phyloP scores from a whole-genome alignment of 1,140 invertebrate genomes.

The Apis cerana region DNA sequence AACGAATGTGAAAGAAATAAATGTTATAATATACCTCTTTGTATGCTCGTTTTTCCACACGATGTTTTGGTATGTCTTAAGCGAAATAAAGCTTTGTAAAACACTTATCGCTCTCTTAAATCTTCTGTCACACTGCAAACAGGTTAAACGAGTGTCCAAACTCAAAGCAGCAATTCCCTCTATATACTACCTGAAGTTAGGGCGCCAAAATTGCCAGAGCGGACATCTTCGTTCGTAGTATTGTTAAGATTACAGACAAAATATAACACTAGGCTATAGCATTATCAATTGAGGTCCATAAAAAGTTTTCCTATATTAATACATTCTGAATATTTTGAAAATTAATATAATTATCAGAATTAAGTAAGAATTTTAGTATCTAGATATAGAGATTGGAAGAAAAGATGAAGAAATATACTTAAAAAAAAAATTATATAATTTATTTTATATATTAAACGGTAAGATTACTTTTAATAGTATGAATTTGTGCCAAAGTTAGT shows the following conservation, averaged over 20 bases:
- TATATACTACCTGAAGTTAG: conserved; percentile 25
- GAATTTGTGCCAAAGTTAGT: no score
- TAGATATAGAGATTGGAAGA: no score
- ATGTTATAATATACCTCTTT: conserved; percentile 40
- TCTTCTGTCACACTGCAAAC: conserved; percentile 57
- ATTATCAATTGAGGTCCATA: conserved; percentile 9
- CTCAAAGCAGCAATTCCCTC: conserved; percentile 32
- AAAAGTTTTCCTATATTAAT: no score
- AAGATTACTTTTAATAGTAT: no score
- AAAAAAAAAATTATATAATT: no score
- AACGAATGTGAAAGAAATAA: conserved; percentile 10
- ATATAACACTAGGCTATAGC: background rate
- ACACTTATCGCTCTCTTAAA: conserved; percentile 36
- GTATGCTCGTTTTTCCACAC: conserved; percentile 29
- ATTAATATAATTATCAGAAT: no score
- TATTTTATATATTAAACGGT: no score
- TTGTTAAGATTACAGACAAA: background rate
- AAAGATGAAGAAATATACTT: no score
- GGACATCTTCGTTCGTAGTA: background rate
- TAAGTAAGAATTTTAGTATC: no score
- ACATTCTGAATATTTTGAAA: background rate
- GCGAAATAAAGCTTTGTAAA: conserved; percentile 39
- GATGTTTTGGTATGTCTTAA: conserved; percentile 14
- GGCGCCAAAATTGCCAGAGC: conserved; percentile 28
- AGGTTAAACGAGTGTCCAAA: conserved; percentile 56